These are phyloP conservation scores for Rhynchotus rufescens DNA, from an alignment of 2,797 vertebrate genomes.

Conservation along the genomic window DNA sequence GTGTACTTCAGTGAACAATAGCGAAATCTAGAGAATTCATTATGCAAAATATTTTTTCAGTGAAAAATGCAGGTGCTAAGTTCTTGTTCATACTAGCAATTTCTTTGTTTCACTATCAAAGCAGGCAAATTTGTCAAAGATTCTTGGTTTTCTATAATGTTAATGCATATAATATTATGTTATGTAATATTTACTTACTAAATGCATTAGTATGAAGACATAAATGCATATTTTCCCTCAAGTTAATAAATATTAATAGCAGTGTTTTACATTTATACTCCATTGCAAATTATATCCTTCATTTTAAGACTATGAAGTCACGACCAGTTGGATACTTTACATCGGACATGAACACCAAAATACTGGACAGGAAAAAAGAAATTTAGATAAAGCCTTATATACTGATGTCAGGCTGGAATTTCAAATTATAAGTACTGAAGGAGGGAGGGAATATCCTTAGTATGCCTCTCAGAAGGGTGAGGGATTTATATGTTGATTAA, in stretches of 20 bases:
- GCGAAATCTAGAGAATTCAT: conserved; percentile 33
- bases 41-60: conserved; percentile 9
- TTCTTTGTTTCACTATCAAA: conserved; percentile 30
- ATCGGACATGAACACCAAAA: background rate
- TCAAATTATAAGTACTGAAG: background rate
- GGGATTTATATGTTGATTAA: background rate
- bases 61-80: conserved; percentile 31
- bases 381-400: background rate
- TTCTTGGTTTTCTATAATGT: background rate
- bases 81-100: background rate
- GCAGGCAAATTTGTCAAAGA: background rate
- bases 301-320: background rate
- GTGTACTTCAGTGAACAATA: conserved; percentile 42
- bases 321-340: background rate
- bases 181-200: background rate
- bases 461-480: background rate
- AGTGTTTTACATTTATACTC: background rate
- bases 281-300: background rate
- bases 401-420: background rate
- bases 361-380: background rate
- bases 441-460: background rate
- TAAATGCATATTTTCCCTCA: background rate
- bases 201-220: background rate
- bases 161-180: background rate
- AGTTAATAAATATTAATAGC: background rate